phyloP scores from a whole-genome alignment of 2,797 vertebrate species.

The Bradypus variegatus region DNA sequence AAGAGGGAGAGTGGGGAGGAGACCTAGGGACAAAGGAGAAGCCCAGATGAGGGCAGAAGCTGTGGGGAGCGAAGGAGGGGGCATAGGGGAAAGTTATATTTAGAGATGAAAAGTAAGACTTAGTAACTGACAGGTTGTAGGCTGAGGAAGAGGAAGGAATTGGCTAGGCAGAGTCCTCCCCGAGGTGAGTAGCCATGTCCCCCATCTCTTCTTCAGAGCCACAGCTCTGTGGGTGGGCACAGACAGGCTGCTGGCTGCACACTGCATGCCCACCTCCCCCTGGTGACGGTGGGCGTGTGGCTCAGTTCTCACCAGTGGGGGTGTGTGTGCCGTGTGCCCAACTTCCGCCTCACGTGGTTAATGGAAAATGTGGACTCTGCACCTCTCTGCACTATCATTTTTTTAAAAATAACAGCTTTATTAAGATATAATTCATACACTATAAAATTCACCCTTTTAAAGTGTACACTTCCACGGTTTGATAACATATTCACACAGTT shows the following conservation, averaged over 20 bases:
- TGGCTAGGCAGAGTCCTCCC: not conserved
- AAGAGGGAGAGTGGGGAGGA: not conserved
- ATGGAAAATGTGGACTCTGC: not conserved
- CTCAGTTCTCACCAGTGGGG: not conserved
- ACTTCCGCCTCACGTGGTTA: not conserved
- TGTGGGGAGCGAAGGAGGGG: not conserved
- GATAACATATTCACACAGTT: not conserved
- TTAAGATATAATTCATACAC: not conserved
- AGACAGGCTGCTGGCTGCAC: not conserved
- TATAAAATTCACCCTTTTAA: not conserved
- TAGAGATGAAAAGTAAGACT: not conserved
- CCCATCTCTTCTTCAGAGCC: not conserved
- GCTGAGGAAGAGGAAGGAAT: not conserved
- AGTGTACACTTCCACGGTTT: not conserved
- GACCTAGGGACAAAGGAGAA: not conserved
- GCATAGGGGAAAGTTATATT: not conserved
- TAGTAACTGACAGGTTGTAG: not conserved
- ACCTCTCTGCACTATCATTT: not conserved
- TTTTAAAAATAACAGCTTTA: not conserved
- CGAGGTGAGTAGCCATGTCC: not conserved
- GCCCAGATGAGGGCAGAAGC: not conserved
- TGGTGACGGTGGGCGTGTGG: not conserved
- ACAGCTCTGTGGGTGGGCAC: accelerated
- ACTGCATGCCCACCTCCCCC: not conserved
- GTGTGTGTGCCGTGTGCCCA: too few species aligned